Evolutionary conservation across 1,140 invertebrate genomes (phyloP), one percentile per base, ranked within the genome.

Genomic region (Philotrypesis tridentata): DNA sequence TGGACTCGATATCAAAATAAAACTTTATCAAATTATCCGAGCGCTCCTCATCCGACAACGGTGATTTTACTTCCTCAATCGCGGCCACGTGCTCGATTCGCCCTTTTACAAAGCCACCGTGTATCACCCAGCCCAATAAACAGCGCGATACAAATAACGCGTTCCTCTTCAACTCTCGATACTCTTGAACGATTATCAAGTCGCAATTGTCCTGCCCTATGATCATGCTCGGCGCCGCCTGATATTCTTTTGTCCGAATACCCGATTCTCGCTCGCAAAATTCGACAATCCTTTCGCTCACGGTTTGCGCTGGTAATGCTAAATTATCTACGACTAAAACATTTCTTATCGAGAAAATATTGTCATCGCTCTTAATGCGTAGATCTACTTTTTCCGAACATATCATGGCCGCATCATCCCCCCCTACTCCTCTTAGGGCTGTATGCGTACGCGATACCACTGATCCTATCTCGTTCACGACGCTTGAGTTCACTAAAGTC

Each of bases 321-420:
- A 65, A n/a, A 65, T 65, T 25, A n/a, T 65, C 61, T n/a, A 65
- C 61, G n/a, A 65, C n/a, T n/a, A 65, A 65, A 8, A 65, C 17
- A n/a, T 65, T 65, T 8, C n/a, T n/a, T 7, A 65, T 6, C 43
- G n/a, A 7, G 8, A n/a, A n/a, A 11, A 65, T 65, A 11, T 65
- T n/a, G n/a, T 11, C 6, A 11, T 65, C 21, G 25, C 17, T 25
- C n/a, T 65, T 65, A 65, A 65, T 65, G 8, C n/a, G 8, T n/a
- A 65, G 7, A 65, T 8, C 6, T 65, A n/a, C 61, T 21, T 21
- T 65, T n/a, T n/a, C 6, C n/a, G n/a, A n/a, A n/a, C n/a, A n/a
- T n/a, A n/a, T n/a, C n/a, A n/a, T n/a, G n/a, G n/a, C n/a, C n/a
- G n/a, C n/a, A n/a, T n/a, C n/a, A n/a, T n/a, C n/a, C n/a, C n/a